These are phyloP conservation scores for Rhagoletis pomonella DNA, from an alignment of 1,140 invertebrate species.

Conservation along the genomic window DNA sequence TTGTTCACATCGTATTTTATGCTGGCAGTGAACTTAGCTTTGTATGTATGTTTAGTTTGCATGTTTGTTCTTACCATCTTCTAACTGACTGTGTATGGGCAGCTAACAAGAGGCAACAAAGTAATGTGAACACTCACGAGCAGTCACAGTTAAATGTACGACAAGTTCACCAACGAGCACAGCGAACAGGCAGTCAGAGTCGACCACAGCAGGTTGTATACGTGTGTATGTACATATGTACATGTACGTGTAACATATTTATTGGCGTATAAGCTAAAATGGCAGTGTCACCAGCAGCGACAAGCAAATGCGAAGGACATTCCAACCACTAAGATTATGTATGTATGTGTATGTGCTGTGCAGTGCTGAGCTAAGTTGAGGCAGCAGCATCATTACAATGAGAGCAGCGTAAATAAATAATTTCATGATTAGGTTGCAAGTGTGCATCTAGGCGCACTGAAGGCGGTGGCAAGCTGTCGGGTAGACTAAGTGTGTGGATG, in stretches of 20 bases:
- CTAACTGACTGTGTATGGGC: neutral
- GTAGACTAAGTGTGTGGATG: neutral
- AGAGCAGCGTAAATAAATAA: conserved; percentile 44
- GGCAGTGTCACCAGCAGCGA: neutral
- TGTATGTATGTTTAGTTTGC: too few relatives aligned
- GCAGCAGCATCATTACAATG: conserved; percentile 26
- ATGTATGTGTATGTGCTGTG: neutral
- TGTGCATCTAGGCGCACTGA: neutral
- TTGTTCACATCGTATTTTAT: too few relatives aligned
- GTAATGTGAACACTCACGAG: neutral
- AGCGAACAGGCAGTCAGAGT: neutral
- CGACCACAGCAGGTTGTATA: neutral
- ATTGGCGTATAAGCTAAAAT: conserved; percentile 26
- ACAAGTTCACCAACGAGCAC: conserved; percentile 30
- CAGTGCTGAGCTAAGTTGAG: neutral
- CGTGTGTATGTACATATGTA: neutral
- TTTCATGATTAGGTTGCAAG: conserved; percentile 27
- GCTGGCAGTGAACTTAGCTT: too few relatives aligned
- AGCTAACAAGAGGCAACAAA: conserved; percentile 22
- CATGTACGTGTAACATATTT: conserved; percentile 8
- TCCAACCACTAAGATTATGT: neutral
- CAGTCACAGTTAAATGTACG: neutral
- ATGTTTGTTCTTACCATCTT: neutral
- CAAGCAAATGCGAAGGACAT: neutral
- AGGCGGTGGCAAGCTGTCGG: neutral